Conservation (phyloP, 64 coral and sea anemone species). For the Hydrozoanthus tunicans region DNA sequence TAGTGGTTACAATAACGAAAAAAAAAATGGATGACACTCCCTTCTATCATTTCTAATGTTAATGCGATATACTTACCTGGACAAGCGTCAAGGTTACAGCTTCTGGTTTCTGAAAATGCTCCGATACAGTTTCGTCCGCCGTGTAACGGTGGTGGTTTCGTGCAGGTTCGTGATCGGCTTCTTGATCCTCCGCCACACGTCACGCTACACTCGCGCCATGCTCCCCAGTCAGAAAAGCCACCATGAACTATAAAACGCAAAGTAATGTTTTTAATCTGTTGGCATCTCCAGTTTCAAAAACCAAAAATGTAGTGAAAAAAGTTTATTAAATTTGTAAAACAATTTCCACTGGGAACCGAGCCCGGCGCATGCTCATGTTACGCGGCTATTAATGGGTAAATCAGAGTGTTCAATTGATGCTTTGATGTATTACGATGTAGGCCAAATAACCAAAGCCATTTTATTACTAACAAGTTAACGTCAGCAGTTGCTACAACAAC, state of each 20-base stretch:
- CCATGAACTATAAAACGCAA: slow-evolving; percentile 1
- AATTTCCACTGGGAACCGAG: no score
- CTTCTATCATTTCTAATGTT: not conserved
- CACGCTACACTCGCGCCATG: slow-evolving; percentile 17
- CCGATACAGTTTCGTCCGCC: not conserved
- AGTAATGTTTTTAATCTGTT: not conserved
- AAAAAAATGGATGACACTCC: not conserved
- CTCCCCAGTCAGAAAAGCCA: slow-evolving; percentile 19
- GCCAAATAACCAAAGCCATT: no score
- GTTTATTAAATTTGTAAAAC: no score
- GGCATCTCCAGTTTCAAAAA: no score
- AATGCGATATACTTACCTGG: not conserved
- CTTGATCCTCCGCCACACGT: slow-evolving; percentile 21
- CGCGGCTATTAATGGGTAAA: no score
- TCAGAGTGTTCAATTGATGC: no score
- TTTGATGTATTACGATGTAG: no score
- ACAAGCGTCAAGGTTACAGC: slow-evolving; percentile 13
- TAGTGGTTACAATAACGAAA: not conserved
- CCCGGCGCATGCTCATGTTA: no score
- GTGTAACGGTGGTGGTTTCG: slow-evolving; percentile 5
- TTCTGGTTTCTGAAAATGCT: not conserved
- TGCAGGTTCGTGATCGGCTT: not conserved
- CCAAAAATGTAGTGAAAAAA: no score
- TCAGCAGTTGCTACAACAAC: no score
- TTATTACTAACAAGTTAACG: no score